phyloP scores from a whole-genome alignment of 1,140 invertebrate genomes.

The Lordiphosa stackelbergi region DNA sequence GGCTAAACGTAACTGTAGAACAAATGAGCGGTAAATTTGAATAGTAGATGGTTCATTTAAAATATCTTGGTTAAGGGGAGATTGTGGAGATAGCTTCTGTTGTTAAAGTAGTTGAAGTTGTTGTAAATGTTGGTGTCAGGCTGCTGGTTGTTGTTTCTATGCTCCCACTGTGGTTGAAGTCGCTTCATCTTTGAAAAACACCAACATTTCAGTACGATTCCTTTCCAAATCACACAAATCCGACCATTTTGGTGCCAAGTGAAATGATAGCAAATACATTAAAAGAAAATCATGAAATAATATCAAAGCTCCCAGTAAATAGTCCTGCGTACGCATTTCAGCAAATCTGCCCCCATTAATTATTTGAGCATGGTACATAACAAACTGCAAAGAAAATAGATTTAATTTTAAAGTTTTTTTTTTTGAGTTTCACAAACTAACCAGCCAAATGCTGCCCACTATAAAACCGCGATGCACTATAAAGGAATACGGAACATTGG shows the following conservation, averaged over 20 bases:
- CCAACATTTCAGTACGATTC: neutral
- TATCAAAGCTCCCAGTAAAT: slow-evolving; percentile 37
- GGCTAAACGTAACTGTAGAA: too few species aligned
- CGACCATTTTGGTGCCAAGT: slow-evolving; percentile 34
- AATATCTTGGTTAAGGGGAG: too few species aligned
- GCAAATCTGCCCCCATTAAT: slow-evolving; percentile 55
- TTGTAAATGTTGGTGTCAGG: too few species aligned
- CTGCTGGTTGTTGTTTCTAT: too few species aligned
- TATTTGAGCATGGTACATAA: slow-evolving; percentile 62
- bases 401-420: too few species aligned
- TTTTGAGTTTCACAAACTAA: neutral
- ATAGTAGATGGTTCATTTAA: too few species aligned
- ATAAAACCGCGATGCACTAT: slow-evolving; percentile 22
- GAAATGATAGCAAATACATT: slow-evolving; percentile 40
- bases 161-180: too few species aligned
- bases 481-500: slow-evolving; percentile 35
- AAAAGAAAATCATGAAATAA: slow-evolving; percentile 51
- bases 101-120: neutral
- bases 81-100: too few species aligned
- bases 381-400: slow-evolving; percentile 22
- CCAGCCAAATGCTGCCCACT: slow-evolving; percentile 24
- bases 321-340: slow-evolving; percentile 49
- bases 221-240: slow-evolving; percentile 23
- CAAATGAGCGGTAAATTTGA: too few species aligned
- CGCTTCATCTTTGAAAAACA: neutral